Evolutionary conservation across 2,888 invertebrate genomes (phyloP).

Genomic region (Lordiphosa andalusiaca): DNA sequence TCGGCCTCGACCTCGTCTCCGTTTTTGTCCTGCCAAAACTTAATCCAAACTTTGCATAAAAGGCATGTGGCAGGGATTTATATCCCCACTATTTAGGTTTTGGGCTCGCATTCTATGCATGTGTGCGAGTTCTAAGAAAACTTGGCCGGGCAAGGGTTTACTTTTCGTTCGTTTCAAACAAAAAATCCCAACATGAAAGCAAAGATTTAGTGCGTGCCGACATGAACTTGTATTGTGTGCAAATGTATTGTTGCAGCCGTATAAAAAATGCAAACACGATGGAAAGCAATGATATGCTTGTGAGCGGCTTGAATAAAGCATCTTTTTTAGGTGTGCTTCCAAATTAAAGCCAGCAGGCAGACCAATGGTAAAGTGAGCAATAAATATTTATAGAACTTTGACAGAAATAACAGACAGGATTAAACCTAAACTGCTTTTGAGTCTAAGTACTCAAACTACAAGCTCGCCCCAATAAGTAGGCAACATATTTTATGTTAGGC

Average conservation of each 20-base stretch:
- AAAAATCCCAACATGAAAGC: slow-evolving; percentile 64
- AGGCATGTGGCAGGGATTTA: slow-evolving; percentile 67
- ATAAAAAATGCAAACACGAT: slow-evolving; percentile 8
- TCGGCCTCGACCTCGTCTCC: slow-evolving; percentile 16
- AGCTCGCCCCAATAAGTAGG: slow-evolving; percentile 20
- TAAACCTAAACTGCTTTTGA: neutral
- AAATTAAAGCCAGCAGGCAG: slow-evolving; percentile 4
- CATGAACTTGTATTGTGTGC: slow-evolving; percentile 56
- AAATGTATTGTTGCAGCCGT: slow-evolving; percentile 44
- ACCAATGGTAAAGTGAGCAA: slow-evolving; percentile 14
- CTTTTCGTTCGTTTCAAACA: slow-evolving; percentile 44
- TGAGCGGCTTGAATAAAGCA: slow-evolving; percentile 21
- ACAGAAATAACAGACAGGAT: slow-evolving; percentile 17
- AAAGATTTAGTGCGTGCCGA: slow-evolving; percentile 71
- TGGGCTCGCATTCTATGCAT: slow-evolving; percentile 19
- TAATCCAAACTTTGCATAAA: slow-evolving; percentile 71
- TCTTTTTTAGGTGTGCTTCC: slow-evolving; percentile 18
- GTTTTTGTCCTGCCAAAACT: slow-evolving; percentile 45
- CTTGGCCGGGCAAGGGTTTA: slow-evolving; percentile 43
- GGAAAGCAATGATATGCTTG: slow-evolving; percentile 20
- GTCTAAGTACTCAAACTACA: neutral
- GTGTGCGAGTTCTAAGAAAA: slow-evolving; percentile 33
- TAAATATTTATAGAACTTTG: slow-evolving; percentile 30
- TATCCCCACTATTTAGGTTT: slow-evolving; percentile 50
- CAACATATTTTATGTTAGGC: slow-evolving; percentile 40